These are phyloP conservation scores for Myotis lucifugus DNA, from an alignment of 2,113 vertebrate genomes.

Conservation along the genomic window DNA sequence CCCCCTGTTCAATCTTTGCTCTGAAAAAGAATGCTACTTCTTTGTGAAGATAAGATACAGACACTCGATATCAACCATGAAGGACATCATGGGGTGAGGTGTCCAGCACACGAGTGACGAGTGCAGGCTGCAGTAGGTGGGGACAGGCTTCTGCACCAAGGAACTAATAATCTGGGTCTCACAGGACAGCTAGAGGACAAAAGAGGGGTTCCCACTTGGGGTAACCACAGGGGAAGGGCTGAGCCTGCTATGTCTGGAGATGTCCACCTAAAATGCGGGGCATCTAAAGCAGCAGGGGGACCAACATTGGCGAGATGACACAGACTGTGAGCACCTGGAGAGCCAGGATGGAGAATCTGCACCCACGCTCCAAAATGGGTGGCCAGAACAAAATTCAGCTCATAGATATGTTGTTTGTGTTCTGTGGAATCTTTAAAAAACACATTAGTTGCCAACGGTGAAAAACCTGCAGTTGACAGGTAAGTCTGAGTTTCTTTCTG, in stretches of 20 bases:
- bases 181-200: neutral
- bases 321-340: fast-evolving
- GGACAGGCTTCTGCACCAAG: neutral
- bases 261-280: neutral
- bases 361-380: neutral
- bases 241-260: neutral
- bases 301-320: fast-evolving
- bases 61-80: neutral
- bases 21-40: neutral
- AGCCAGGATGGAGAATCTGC: neutral
- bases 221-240: neutral
- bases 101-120: neutral
- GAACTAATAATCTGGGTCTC: neutral
- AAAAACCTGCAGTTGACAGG: neutral
- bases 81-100: neutral
- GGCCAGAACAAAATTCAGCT: neutral
- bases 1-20: neutral
- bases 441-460: neutral
- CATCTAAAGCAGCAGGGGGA: neutral
- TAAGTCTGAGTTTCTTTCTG: neutral
- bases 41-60: neutral
- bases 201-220: neutral
- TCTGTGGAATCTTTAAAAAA: neutral
- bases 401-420: neutral
- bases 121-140: neutral